Base-by-base conservation (phyloP, 2,797 vertebrate species). In the Zenarchopterus dispar region DNA sequence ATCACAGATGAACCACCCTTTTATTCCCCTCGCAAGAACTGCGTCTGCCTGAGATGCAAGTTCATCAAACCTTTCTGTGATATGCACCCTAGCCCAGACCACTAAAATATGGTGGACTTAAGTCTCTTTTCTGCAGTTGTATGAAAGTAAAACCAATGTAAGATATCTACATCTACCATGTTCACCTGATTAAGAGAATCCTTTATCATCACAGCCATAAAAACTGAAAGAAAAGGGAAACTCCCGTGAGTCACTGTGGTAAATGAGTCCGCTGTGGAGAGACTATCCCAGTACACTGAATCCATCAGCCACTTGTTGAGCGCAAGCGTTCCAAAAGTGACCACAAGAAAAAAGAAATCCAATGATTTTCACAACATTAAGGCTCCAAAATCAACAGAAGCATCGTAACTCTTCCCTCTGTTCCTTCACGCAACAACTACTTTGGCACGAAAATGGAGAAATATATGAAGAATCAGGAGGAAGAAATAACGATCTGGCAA, bases 271-370 rank as follows among this genome's bases (percentile, higher is more conserved):
- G 66, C 65, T 75, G 62, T 31, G 71, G 63, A 77, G 74, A 76
- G 26, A 41, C 76, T 76, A 73, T 87, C 81, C 84, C 76, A 84
- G 54, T 71, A 86, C 87, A 86, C 83, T 86, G 84, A 88, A 89
- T 89, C 89, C 81, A 81, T 89, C 88, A 87, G 75, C 78, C 87
- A 92, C 91, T 90, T 92, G 91, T 91, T 91, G 89, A 88, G 67
- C 64, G 46, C 49, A 53, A 80, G 64, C 45, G 70, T 59, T 62
- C 73, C 58, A 59, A 70, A 72, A 77, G 49, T 42, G 62, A 56
- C 75, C 55, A 26, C 15, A 33, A 55, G 21, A 55, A 24, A n/a
- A 56, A 66, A 68, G 62, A 72, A 60, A 77, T 66, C 62, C 46
- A 31, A 66, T 70, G 50, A 65, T 55, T 67, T 77, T 49, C 60